Evolutionary conservation across 2,113 vertebrate species (phyloP).

Genomic region (Ictalurus punctatus): DNA sequence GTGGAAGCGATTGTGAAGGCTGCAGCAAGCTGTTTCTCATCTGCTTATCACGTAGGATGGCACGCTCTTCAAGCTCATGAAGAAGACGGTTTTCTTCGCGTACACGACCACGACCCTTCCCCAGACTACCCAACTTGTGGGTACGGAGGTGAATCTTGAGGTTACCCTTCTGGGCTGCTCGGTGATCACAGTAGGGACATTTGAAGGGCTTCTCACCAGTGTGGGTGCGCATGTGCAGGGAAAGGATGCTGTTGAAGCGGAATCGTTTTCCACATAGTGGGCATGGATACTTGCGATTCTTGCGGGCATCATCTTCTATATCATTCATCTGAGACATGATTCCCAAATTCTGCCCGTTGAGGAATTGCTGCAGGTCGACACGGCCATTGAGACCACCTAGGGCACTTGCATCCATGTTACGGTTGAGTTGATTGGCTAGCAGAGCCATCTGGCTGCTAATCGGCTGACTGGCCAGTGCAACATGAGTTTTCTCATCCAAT

Average conservation of each 20-base stretch:
- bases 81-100: conserved; percentile 94
- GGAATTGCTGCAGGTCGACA: conserved; percentile 95
- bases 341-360: conserved; percentile 96
- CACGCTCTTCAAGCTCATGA: conserved; percentile 95
- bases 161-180: conserved; percentile 97
- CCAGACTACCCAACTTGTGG: conserved; percentile 95
- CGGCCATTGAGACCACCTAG: conserved; percentile 86
- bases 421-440: conserved; percentile 91
- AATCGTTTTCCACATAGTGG: conserved; percentile 97
- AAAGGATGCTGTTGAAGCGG: conserved; percentile 98
- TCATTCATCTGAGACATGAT: conserved; percentile 99
- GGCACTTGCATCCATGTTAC: conserved; percentile 85
- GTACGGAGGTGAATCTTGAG: conserved; percentile 98
- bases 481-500: conserved; percentile 90
- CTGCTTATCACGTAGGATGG: conserved; percentile 95
- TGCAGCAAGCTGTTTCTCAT: conserved; percentile 88
- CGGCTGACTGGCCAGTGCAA: conserved; percentile 87
- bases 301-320: conserved; percentile 96
- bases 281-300: conserved; percentile 96
- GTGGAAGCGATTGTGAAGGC: conserved; percentile 80
- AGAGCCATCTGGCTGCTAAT: conserved; percentile 97
- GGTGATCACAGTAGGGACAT: conserved; percentile 97
- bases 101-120: conserved; percentile 94
- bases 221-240: conserved; percentile 97
- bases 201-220: conserved; percentile 99